phyloP scores from a whole-genome alignment of 2,888 invertebrate species.

The Ichneumon xanthorius region DNA sequence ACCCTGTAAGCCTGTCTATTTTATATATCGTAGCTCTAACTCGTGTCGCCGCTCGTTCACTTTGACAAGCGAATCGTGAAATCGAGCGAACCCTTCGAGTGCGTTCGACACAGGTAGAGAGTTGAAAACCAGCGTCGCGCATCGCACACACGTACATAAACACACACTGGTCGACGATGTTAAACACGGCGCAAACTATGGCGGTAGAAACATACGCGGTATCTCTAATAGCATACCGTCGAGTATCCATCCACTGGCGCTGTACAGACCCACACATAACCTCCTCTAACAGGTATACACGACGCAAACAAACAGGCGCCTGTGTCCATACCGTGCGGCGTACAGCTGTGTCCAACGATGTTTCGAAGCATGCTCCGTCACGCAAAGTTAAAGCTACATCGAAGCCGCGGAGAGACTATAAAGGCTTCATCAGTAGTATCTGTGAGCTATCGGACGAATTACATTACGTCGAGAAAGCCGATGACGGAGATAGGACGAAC shows the following conservation, averaged over 20 bases:
- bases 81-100: slow-evolving; percentile 73
- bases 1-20: slow-evolving; percentile 40
- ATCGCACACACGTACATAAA: neutral
- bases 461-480: slow-evolving; percentile 16
- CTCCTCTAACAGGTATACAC: slow-evolving; percentile 24
- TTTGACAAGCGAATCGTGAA: slow-evolving; percentile 76
- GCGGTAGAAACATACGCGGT: slow-evolving; percentile 21
- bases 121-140: neutral
- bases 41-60: slow-evolving; percentile 61
- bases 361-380: slow-evolving; percentile 36
- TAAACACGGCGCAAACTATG: slow-evolving; percentile 26
- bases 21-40: slow-evolving; percentile 71
- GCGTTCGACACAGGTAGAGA: slow-evolving; percentile 42
- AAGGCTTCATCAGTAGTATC: slow-evolving; percentile 37
- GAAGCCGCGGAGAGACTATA: neutral
- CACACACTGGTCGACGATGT: neutral
- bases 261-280: neutral
- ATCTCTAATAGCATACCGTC: slow-evolving; percentile 24
- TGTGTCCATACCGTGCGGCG: neutral
- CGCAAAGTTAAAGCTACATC: slow-evolving; percentile 30
- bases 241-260: slow-evolving; percentile 4
- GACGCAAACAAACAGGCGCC: slow-evolving; percentile 19
- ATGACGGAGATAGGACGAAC: neutral
- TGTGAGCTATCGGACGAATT: slow-evolving; percentile 34
- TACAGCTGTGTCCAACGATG: neutral